A percentile compares a stretch with the other conserved stretches of the same genome.
Conservation (phyloP, 2,888 invertebrate genomes). For the Geotrupes spiniger region DNA sequence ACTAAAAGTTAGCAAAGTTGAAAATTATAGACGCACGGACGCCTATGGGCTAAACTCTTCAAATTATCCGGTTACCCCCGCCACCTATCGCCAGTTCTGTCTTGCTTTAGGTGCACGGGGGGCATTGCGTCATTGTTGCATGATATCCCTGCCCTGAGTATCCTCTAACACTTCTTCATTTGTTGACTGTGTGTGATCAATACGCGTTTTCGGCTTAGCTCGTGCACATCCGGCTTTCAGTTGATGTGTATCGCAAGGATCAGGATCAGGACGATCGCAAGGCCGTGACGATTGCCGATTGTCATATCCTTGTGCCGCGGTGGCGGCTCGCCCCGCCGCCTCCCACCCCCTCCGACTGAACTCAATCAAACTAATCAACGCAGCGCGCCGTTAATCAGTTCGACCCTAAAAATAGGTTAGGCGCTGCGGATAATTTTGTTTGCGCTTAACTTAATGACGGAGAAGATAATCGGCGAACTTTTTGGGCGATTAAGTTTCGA, state of each 20-base stretch:
- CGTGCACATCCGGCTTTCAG: slow-evolving; percentile 33
- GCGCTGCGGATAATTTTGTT: background rate
- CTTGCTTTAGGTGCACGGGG: slow-evolving; percentile 3
- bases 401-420: slow-evolving; percentile 25
- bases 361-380: slow-evolving; percentile 42
- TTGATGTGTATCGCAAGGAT: slow-evolving; percentile 9
- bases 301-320: slow-evolving; percentile 36
- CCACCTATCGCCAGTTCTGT: slow-evolving; percentile 21
- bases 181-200: slow-evolving; percentile 46
- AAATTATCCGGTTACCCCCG: slow-evolving; percentile 19
- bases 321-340: slow-evolving; percentile 34
- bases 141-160: slow-evolving; percentile 32
- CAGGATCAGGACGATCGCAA: slow-evolving; percentile 43
- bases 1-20: too few species aligned
- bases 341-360: slow-evolving; percentile 38
- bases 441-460: too few species aligned
- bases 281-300: slow-evolving; percentile 38
- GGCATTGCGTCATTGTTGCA: slow-evolving; percentile 35
- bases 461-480: too few species aligned
- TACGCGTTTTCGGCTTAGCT: slow-evolving; percentile 40
- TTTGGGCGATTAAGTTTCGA: too few species aligned
- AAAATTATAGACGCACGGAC: too few species aligned
- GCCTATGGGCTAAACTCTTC: slow-evolving; percentile 7
- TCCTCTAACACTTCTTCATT: slow-evolving; percentile 45
- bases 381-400: slow-evolving; percentile 27